Evolutionary conservation across 2,113 vertebrate genomes (phyloP), one percentile per base, ranked within the genome.

Genomic region (Ceyx margarethae): DNA sequence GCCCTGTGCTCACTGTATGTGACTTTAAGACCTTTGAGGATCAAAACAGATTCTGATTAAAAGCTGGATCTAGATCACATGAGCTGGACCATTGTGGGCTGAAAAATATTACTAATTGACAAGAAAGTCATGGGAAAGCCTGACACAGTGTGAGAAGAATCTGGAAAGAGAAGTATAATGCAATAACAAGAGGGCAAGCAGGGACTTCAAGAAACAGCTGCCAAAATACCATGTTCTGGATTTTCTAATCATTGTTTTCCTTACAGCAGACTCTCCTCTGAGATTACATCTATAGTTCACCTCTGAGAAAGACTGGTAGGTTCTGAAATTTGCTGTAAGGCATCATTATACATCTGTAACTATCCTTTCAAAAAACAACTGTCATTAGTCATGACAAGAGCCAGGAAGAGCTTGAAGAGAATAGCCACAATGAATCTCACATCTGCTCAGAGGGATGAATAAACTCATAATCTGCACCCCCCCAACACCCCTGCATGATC

Each of bases 341-440:
- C 76, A 79, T 68, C 42, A 46, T 48, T 93, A 84, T 17, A 60
- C 48, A 84, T 29, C 2, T 5, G 68, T 80, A 94, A 73, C 57
- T 71, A 71, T 23, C 46, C 60, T 65, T 91, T 84, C 77, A 89
- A 89, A 92, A 93, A 4, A 14, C 61, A 45, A 43, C 65, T 29
- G 80, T 58, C 87, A 94, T 96, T 95, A 83, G 93, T 95, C 89
- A 91, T 56, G 58, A 75, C 45, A 91, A 88, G 58, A 94, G 56
- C 37, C n/a, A 15, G 67, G 68, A 74, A 60, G 58, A 42, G 86
- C 48, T 80, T 67, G 85, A 94, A 74, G 69, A 77, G 33, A 87
- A 66, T 17, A 77, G 43, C 58, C 87, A 85, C 13, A 11, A 28
- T 6, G 67, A 88, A 54, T 62, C 67, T 73, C 26, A 76, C 74